A percentile compares a stretch with the other conserved stretches of the same genome.
Evolutionary conservation across 2,797 vertebrate genomes (phyloP).

Genomic region (Oryzias dopingdopingensis): DNA sequence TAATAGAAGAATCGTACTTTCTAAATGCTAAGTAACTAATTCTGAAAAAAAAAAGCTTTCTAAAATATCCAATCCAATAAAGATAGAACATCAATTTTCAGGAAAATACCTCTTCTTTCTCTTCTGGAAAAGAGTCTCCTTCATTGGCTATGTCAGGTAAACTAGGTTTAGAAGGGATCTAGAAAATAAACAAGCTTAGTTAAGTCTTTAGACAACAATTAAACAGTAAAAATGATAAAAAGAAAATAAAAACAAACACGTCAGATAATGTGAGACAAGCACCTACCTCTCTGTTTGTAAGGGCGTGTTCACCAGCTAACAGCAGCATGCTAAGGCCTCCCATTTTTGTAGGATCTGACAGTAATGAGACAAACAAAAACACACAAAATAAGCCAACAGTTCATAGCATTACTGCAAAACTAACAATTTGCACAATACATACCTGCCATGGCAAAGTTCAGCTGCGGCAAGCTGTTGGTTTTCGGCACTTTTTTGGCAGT

Average conservation of each 20-base stretch:
- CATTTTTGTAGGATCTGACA: slow-evolving; percentile 94
- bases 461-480: slow-evolving; percentile 89
- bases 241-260: background rate
- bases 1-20: background rate
- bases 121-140: slow-evolving; percentile 54
- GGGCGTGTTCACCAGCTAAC: slow-evolving; percentile 93
- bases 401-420: background rate
- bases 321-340: slow-evolving; percentile 98
- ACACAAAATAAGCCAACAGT: slow-evolving; percentile 3
- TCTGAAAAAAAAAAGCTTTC: background rate
- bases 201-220: background rate
- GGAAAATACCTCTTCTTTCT: slow-evolving; percentile 64
- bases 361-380: slow-evolving; percentile 21
- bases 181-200: slow-evolving; percentile 22
- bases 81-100: background rate
- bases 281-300: slow-evolving; percentile 91
- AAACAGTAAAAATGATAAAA: background rate
- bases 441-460: slow-evolving; percentile 98
- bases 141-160: slow-evolving; percentile 61
- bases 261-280: background rate
- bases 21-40: background rate
- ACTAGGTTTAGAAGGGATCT: slow-evolving; percentile 79
- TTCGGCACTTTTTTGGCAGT: slow-evolving; percentile 87
- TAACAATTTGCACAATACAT: slow-evolving; percentile 41
- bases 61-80: background rate